Evolutionary conservation across 2,113 vertebrate species (phyloP).

Genomic region (Cettia cetti): DNA sequence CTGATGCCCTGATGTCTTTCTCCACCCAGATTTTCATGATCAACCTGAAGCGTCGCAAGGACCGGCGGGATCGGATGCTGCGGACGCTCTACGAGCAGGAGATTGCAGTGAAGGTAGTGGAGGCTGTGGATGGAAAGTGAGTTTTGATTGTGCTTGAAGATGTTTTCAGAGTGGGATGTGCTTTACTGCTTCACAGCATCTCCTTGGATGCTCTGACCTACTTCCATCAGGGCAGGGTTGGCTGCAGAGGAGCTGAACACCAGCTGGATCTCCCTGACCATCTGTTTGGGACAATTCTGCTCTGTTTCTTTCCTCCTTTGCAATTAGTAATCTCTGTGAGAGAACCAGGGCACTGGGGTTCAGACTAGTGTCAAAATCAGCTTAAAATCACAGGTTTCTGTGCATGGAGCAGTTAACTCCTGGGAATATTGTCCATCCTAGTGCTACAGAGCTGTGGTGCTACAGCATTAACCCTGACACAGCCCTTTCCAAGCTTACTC

Average conservation of each 20-base stretch:
- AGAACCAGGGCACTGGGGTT: background rate
- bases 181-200: background rate
- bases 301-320: background rate
- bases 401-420: background rate
- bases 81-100: constrained; percentile 82
- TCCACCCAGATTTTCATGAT: constrained; percentile 86
- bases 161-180: background rate
- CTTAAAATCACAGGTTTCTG: background rate
- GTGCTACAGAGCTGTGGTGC: background rate
- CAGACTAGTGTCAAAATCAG: background rate
- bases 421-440: background rate
- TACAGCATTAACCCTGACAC: background rate
- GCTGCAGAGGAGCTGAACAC: background rate
- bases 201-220: background rate
- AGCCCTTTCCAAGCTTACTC: background rate
- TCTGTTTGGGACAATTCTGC: background rate
- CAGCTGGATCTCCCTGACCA: background rate
- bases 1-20: background rate
- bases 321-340: background rate
- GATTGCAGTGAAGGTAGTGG: constrained; percentile 80
- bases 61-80: constrained; percentile 89
- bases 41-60: constrained; percentile 89
- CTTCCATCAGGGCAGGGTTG: background rate
- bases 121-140: constrained; percentile 96
- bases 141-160: background rate